These are phyloP conservation scores for Bradypodion pumilum DNA, from an alignment of 2,797 vertebrate species.

Conservation along the genomic window DNA sequence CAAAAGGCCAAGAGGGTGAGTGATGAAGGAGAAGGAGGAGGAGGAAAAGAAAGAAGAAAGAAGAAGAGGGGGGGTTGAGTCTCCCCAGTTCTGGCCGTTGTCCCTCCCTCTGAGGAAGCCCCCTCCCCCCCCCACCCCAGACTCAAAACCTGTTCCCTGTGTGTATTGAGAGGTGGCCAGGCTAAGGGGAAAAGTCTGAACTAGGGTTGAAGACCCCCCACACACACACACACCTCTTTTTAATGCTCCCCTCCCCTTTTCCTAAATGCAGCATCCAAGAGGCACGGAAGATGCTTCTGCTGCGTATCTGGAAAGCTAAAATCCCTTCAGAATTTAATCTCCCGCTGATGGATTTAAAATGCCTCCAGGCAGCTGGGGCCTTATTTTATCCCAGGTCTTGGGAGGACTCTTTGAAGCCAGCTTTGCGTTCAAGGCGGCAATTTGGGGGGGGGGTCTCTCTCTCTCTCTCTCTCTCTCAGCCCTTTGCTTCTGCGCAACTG, in stretches of 20 bases:
- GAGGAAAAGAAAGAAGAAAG: no score
- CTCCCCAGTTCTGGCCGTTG: no score
- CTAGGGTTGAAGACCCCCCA: slow-evolving; percentile 55
- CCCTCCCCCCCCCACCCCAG: not conserved
- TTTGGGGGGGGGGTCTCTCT: no score
- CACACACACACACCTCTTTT: no score
- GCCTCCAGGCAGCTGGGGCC: slow-evolving; percentile 59
- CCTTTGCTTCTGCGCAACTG: not conserved
- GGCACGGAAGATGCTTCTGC: slow-evolving; percentile 67
- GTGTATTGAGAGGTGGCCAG: not conserved
- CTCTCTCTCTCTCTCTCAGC: no score
- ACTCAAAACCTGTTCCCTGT: not conserved
- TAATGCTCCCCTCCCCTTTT: slow-evolving; percentile 37
- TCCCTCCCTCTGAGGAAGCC: not conserved
- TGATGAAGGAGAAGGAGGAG: no score
- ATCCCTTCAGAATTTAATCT: slow-evolving; percentile 73
- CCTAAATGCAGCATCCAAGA: slow-evolving; percentile 56
- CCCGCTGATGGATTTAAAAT: slow-evolving; percentile 65
- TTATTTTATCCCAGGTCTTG: slow-evolving; percentile 35
- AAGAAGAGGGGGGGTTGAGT: no score
- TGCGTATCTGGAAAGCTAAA: slow-evolving; percentile 68
- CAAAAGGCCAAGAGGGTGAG: no score
- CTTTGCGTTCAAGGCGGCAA: no score
- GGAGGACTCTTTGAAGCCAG: slow-evolving; percentile 49
- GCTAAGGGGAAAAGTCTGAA: slow-evolving; percentile 12